Base-by-base conservation (phyloP, 2,888 invertebrate genomes). In the Matsumyia berberina region DNA sequence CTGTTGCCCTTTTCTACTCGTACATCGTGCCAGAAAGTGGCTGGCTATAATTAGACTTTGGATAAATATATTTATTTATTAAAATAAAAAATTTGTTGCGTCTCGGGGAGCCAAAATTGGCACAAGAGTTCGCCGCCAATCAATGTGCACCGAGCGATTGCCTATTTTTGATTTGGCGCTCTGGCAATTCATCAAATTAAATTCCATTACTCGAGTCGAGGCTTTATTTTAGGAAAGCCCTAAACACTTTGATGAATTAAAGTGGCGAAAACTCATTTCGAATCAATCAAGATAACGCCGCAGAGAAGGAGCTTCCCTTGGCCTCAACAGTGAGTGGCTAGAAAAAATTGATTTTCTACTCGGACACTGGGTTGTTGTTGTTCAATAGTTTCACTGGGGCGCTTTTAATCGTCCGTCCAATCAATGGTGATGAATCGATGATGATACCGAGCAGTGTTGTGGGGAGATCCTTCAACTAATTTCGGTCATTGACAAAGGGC, bases 141-240 rank as follows among this genome's bases (percentile, higher is more conserved):
- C 35, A 37, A 31, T 42, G 15, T 42, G 15, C 55, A 64, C 2
- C 53, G 64, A 70, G 70, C 66, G 58, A 39, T 31, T 62, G 74
- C 37, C 53, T 74, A 60, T 19, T 51, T 67, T 57, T 64, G 57
- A 57, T 53, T 83, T 83, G 83, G 67, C 67, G 78, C 73, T 83
- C 64, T 73, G 73, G 49, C 57, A 73, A 83, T 83, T 60, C 67
- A 78, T 83, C 78, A 83, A 73, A 42, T 62, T 0, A 37, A 58
- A 72, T 58, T 46, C 66, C 33, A 72, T 44, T 15, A 73, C 58
- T 74, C 51, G 62, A 44, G 33, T 60, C 69, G 12, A 6, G 44
- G 9, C 37, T 51, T 19, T n/a, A 55, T 35, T 62, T 69, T 69
- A 39, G 31, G 31, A 3, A 12, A 67, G 1, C 11, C 11, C n/a